Evolutionary conservation across 2,888 invertebrate species (phyloP).

Genomic region (Pammene aurita): DNA sequence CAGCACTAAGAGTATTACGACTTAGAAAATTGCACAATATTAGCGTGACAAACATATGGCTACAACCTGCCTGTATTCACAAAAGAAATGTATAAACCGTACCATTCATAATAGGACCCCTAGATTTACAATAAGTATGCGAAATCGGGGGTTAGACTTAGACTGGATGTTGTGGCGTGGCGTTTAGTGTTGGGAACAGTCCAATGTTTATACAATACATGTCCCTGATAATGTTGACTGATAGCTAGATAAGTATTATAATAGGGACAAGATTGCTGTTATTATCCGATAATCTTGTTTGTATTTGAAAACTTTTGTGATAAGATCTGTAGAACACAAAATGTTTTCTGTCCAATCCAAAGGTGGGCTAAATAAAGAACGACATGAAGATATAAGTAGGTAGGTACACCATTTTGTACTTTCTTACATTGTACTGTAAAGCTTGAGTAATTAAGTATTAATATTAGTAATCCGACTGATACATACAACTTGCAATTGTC

Average conservation of each 20-base stretch:
- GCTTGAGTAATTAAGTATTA: no score
- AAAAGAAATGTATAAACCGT: neutral
- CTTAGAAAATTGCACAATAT: constrained; percentile 13
- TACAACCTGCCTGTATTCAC: neutral
- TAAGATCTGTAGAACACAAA: constrained; percentile 8
- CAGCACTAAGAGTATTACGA: neutral
- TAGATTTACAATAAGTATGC: neutral
- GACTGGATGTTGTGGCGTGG: neutral
- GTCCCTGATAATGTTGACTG: constrained; percentile 28
- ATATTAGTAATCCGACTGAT: no score
- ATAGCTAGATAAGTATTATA: constrained; percentile 15
- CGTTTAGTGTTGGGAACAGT: neutral
- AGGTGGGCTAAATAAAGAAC: neutral
- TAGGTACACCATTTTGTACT: no score
- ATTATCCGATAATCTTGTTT: constrained; percentile 18
- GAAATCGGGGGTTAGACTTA: neutral
- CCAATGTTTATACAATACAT: constrained; percentile 22
- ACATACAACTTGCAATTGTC: no score
- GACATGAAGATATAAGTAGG: no score
- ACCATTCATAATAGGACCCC: neutral
- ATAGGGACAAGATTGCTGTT: constrained; percentile 7
- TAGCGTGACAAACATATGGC: neutral
- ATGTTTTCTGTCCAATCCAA: neutral
- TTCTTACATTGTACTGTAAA: no score
- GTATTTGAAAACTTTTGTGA: constrained; percentile 6